Conservation (phyloP, 2,888 invertebrate species). For the Drosophila acutilabella region DNA sequence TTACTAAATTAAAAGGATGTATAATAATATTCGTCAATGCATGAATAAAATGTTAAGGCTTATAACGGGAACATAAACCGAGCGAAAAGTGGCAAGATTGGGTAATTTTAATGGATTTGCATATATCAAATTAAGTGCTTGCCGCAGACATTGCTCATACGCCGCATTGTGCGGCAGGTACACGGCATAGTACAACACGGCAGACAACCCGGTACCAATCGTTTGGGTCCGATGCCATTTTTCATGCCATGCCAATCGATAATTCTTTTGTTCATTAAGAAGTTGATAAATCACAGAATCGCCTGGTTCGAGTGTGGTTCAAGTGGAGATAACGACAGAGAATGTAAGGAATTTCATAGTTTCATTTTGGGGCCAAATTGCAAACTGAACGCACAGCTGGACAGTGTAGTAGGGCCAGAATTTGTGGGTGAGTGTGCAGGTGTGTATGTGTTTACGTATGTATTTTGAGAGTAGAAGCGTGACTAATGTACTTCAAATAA, state of each 20-base stretch:
- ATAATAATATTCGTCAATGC: conserved; percentile 14
- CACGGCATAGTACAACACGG: conserved; percentile 15
- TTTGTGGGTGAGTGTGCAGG: conserved; percentile 8
- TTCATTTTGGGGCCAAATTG: conserved; percentile 48
- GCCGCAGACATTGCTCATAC: conserved; percentile 67
- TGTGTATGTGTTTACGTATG: conserved; percentile 4
- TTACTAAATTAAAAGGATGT: conserved; percentile 4
- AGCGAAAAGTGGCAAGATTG: neutral
- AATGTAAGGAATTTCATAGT: conserved; percentile 72
- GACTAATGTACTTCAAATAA: conserved; percentile 63
- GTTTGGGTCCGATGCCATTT: conserved; percentile 50
- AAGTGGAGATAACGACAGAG: conserved; percentile 32
- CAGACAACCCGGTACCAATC: conserved; percentile 10
- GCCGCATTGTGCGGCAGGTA: conserved; percentile 59
- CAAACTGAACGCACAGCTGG: conserved; percentile 52
- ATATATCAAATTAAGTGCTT: conserved; percentile 74
- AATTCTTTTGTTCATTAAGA: conserved; percentile 80
- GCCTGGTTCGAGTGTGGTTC: neutral
- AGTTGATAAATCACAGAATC: conserved; percentile 72
- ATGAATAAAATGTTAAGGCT: conserved; percentile 61
- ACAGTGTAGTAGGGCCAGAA: conserved; percentile 14
- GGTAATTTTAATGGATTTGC: conserved; percentile 62
- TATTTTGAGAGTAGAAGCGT: conserved; percentile 35
- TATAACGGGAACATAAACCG: conserved; percentile 44
- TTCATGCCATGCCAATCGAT: conserved; percentile 74